phyloP scores from a whole-genome alignment of 2,113 vertebrate genomes.

The Campylomormyrus numenius region DNA sequence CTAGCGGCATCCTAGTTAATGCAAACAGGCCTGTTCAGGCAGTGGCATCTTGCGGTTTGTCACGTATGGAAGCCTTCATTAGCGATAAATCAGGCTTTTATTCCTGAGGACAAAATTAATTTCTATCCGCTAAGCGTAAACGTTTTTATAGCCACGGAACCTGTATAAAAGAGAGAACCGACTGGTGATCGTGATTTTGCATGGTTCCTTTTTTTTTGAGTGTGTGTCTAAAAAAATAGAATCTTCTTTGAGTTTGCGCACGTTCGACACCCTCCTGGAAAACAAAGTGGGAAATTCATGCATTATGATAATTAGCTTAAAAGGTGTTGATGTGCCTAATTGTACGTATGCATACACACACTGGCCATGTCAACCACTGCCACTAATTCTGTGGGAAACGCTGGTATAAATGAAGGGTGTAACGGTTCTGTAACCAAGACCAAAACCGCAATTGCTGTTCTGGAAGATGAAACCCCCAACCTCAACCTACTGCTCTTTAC shows the following conservation, averaged over 20 bases:
- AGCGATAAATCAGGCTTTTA: not conserved
- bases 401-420: not conserved
- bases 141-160: not conserved
- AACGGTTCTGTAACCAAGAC: not conserved
- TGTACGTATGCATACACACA: not conserved
- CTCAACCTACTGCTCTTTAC: not conserved
- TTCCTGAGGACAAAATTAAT: not conserved
- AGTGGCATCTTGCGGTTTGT: not conserved
- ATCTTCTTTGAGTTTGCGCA: not conserved
- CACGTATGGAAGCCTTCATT: not conserved
- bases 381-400: not conserved
- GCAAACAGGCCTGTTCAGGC: not conserved
- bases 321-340: not conserved
- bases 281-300: not conserved
- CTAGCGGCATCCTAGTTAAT: not conserved
- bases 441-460: not conserved
- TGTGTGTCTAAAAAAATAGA: not conserved
- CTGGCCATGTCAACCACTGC: not conserved
- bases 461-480: not conserved
- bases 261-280: not conserved
- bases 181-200: not conserved
- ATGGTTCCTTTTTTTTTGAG: not conserved
- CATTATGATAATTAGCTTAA: not conserved
- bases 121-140: not conserved
- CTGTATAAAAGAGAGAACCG: not conserved